A percentile compares a stretch with the other conserved stretches of the same genome.
Conservation (phyloP, 2,113 vertebrate genomes). For the Micronycteris hirsuta region DNA sequence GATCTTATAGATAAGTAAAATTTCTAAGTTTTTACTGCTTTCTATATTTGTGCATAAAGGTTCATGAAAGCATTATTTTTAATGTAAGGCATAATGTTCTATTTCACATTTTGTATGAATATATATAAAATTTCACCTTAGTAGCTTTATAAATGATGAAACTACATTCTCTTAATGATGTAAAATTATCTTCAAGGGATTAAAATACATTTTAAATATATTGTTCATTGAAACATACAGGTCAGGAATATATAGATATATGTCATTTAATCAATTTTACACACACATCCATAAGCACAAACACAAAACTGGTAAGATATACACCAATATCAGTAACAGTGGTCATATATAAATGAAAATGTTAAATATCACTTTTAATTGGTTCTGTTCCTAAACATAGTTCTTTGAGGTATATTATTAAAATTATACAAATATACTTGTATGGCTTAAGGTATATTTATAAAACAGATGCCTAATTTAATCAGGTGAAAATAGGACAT, state of each 20-base stretch:
- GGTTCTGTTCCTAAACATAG: background rate
- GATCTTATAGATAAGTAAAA: background rate
- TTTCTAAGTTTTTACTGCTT: background rate
- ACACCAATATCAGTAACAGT: background rate
- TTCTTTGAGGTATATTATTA: background rate
- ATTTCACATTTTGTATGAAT: background rate
- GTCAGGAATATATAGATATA: background rate
- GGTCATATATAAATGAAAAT: background rate
- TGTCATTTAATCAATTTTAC: background rate
- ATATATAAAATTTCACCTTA: background rate
- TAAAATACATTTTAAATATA: background rate
- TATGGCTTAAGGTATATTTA: background rate
- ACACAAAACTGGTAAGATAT: background rate
- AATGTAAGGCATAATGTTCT: background rate
- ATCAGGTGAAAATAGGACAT: background rate
- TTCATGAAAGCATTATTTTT: background rate
- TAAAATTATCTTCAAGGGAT: background rate
- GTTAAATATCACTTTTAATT: background rate
- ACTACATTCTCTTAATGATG: background rate
- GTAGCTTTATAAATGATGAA: background rate
- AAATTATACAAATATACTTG: background rate
- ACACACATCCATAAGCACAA: background rate
- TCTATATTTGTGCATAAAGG: background rate
- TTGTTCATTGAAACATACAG: background rate
- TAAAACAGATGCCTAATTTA: background rate